These are phyloP conservation scores for Drosophila watanabei DNA, from an alignment of 1,140 invertebrate genomes.

Conservation along the genomic window DNA sequence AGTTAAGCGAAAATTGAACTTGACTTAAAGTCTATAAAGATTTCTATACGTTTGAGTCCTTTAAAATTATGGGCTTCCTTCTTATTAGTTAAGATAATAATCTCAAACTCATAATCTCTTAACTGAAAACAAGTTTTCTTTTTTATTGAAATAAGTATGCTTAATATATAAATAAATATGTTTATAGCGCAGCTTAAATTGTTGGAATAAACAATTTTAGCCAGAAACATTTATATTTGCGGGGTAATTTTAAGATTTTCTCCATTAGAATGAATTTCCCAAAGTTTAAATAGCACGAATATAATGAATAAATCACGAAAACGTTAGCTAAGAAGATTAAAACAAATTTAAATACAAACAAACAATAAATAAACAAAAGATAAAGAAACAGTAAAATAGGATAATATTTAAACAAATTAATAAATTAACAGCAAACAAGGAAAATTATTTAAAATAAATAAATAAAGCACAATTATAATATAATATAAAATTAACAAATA, in stretches of 20 bases:
- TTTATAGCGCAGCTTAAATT: too few species aligned
- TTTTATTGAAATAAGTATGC: not conserved
- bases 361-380: not conserved
- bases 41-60: not conserved
- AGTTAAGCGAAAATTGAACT: constrained; percentile 11
- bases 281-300: not conserved
- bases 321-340: not conserved
- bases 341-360: not conserved
- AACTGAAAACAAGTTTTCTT: not conserved
- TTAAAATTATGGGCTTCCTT: not conserved
- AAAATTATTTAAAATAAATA: not conserved
- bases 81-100: not conserved
- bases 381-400: too few species aligned
- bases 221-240: too few species aligned
- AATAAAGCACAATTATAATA: not conserved
- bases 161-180: too few species aligned
- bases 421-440: not conserved
- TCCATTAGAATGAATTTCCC: not conserved
- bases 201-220: too few species aligned
- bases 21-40: not conserved
- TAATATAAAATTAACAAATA: not conserved
- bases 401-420: not conserved
- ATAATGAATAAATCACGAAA: not conserved
- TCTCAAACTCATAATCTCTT: not conserved
- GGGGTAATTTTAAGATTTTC: not conserved